Evolutionary conservation across 2,888 invertebrate species (phyloP), one percentile per base, ranked within the genome.

Genomic region (Melanostoma mellinum): DNA sequence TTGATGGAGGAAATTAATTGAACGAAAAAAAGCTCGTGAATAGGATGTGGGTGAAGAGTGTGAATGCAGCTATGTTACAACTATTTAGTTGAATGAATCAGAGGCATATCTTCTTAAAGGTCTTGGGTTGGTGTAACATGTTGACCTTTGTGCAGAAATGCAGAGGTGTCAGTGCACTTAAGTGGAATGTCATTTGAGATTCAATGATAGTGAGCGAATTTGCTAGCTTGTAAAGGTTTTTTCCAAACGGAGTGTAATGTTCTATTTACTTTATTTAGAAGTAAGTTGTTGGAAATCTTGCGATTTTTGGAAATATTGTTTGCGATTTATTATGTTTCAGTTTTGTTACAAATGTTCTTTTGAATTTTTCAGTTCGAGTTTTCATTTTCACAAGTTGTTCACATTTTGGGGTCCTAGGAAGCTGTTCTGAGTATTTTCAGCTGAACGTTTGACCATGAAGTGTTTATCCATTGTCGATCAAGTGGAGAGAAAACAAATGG

Each of bases 111-210:
- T 58, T 65, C 53, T 58, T 58, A 71, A 73, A 84, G 75, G 84
- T 84, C 74, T 84, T 68, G 71, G 44, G 65, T 65, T 79, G 71
- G 74, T 74, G 65, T 71, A 71, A 71, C 44, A 63, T 38, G 73
- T 36, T 84, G 79, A 84, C 84, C 79, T 84, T 79, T 84, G 6
- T 68, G 63, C 32, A 48, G 52, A 53, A 10, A 69, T 50, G 38
- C 48, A 8, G 52, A 69, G 48, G 82, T 78, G 78, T 78, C 82
- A 55, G 53, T 74, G 65, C 38, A 55, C 63, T 65, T 60, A 67
- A 36, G 73, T 58, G 63, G 74, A 74, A 74, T 78, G 82, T 69
- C 65, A 78, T 74, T 60, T 60, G 53, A 78, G 60, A 74, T 61
- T 56, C 38, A 0, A 50, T 63, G 4, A 10, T 61, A 46, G 6